Evolutionary conservation across 2,888 invertebrate genomes (phyloP), one percentile per base, ranked within the genome.

Genomic region (Allacma fusca): DNA sequence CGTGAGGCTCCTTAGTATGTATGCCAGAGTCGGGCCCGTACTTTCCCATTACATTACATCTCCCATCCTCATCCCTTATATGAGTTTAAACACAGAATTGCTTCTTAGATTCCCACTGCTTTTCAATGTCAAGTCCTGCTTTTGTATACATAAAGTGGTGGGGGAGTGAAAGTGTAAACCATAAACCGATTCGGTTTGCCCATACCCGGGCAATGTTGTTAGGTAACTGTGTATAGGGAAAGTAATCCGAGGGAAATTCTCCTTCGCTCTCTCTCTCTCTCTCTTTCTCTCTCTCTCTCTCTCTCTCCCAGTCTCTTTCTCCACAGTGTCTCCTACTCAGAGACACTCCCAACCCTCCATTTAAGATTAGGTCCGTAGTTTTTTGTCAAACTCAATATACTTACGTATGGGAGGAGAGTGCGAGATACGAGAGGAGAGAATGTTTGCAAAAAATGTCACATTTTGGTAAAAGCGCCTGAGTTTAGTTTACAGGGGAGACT

Each of bases 361-460:
- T 71, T 71, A 28, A 43, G 44, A 64, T 75, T 67, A 67, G 50
- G 26, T 50, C 28, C 50, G 50, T 50, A 50, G 50, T 50, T 50
- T 34, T 13, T 50, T 50, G 50, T 50, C 50, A 50, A n/a, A 50
- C 19, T n/a, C 50, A 50, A 50, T 50, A 50, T 50, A 34, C 34
- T 34, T 34, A 34, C 34, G 34, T 34, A 50, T 50, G 50, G 50
- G 50, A n/a, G n/a, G 16, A 50, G 16, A 50, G 50, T 50, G 50
- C 4, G 50, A 50, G 50, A 50, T 50, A 16, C 7, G 50, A 16
- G 19, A 50, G 50, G 50, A n/a, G 24, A 65, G 75, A 64, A 57
- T 75, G 75, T 72, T 74, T 76, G 71, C 70, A 62, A 79, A 78
- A 80, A 78, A 77, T 76, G 79, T 80, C 80, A 79, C 77, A 80